phyloP scores from a whole-genome alignment of 2,797 vertebrate genomes.

The Perdix hodgsoniae region DNA sequence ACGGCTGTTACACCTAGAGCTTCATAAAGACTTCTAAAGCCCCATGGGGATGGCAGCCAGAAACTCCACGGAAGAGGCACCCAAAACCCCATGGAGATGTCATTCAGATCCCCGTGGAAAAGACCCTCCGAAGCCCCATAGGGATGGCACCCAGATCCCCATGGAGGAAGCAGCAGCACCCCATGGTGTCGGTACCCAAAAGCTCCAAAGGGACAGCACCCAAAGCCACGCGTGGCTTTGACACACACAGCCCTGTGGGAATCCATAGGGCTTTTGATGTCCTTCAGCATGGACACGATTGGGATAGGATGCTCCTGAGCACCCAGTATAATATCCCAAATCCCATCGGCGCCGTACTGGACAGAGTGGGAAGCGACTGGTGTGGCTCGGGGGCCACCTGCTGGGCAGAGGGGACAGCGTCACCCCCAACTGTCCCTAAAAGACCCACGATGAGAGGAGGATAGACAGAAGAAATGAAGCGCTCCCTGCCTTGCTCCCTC shows the following conservation, averaged over 20 bases:
- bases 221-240: too few species aligned
- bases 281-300: fast-evolving
- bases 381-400: conserved; percentile 49
- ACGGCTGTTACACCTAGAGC: too few species aligned
- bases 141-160: too few species aligned
- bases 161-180: too few species aligned
- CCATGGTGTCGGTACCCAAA: too few species aligned
- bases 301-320: neutral
- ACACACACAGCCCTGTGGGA: too few species aligned
- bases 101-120: too few species aligned
- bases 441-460: neutral
- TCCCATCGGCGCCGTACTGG: neutral
- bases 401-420: conserved; percentile 15
- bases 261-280: neutral
- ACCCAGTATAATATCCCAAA: neutral
- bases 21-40: neutral
- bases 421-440: neutral
- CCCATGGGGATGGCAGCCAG: too few species aligned
- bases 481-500: neutral
- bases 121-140: too few species aligned
- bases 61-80: neutral
- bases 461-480: fast-evolving
- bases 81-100: neutral
- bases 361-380: neutral
- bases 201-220: too few species aligned